Evolutionary conservation across 1,140 invertebrate genomes (phyloP), one percentile per base, ranked within the genome.

Genomic region (Brachionus manjavacas): DNA sequence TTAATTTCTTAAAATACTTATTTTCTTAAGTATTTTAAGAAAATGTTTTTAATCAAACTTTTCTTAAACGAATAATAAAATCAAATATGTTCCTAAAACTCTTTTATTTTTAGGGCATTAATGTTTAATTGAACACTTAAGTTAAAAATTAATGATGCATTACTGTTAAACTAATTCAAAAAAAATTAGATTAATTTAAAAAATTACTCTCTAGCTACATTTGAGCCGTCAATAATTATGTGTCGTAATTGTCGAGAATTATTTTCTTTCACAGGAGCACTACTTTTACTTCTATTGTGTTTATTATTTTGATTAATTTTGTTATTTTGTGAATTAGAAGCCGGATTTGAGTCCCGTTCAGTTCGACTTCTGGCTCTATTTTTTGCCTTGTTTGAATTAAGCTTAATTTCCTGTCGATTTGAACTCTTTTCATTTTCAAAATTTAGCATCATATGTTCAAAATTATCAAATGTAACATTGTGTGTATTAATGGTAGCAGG

Each of bases 151-250:
- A 35, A 35, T 7, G 31, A 0, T 35, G 4, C 7, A 35, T 7
- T 35, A 35, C 4, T 6, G 6, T 6, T 35, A 7, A 35, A 2
- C 4, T 35, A 35, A 25, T 70, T n/a, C 3, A 14, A 28, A 0
- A 28, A 6, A 28, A 70, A 28, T 70, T 70, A 0, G 16, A 23
- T 8, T 20, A 72, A 20, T 64, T 25, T 25, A 60, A 76, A 49
- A 41, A 46, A 31, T 79, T 79, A 79, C 81, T 84, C 81, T 84
- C 81, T 70, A 7, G 81, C 81, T 14, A 84, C 81, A 49, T 84
- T 84, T 16, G 43, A 52, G 4, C 81, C 81, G 25, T 84, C 81
- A 20, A 84, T 84, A 16, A 72, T 41, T 20, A 84, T 84, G 46
- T 31, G 39, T 8, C 52, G 31, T 41, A 81, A 25, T 23, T 60